A percentile compares a stretch with the other conserved stretches of the same genome.
These are phyloP conservation scores for Solenopsis invicta DNA, from an alignment of 1,140 invertebrate genomes.

Conservation along the genomic window DNA sequence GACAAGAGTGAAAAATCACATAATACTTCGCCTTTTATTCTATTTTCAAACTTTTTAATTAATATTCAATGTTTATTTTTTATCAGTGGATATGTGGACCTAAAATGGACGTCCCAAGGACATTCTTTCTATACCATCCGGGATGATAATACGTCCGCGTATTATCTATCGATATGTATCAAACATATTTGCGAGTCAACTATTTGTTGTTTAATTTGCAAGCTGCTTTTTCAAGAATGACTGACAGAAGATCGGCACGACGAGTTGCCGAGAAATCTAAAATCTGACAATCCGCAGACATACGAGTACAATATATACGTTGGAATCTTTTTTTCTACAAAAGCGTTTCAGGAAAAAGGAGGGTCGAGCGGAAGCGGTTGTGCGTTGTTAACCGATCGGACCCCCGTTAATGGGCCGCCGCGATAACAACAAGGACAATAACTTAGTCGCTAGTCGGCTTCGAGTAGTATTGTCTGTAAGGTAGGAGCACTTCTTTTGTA, in stretches of 20 bases:
- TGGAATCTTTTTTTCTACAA: neutral
- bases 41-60: too few species aligned
- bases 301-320: too few species aligned
- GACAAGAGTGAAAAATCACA: too few species aligned
- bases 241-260: neutral
- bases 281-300: neutral
- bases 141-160: too few species aligned
- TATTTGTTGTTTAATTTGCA: neutral
- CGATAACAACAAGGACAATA: constrained; percentile 69
- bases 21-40: too few species aligned
- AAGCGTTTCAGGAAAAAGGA: constrained; percentile 26
- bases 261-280: neutral
- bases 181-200: neutral
- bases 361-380: constrained; percentile 62
- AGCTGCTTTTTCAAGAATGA: neutral
- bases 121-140: too few species aligned
- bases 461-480: constrained; percentile 67
- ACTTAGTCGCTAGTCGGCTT: constrained; percentile 57
- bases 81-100: too few species aligned
- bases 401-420: constrained; percentile 65
- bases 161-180: neutral
- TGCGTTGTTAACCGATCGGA: constrained; percentile 63
- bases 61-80: too few species aligned
- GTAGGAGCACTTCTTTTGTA: constrained; percentile 73
- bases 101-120: too few species aligned